A percentile compares a stretch with the other conserved stretches of the same genome.
These are phyloP conservation scores for Guaruba guarouba DNA, from an alignment of 2,113 vertebrate species.

Conservation along the genomic window DNA sequence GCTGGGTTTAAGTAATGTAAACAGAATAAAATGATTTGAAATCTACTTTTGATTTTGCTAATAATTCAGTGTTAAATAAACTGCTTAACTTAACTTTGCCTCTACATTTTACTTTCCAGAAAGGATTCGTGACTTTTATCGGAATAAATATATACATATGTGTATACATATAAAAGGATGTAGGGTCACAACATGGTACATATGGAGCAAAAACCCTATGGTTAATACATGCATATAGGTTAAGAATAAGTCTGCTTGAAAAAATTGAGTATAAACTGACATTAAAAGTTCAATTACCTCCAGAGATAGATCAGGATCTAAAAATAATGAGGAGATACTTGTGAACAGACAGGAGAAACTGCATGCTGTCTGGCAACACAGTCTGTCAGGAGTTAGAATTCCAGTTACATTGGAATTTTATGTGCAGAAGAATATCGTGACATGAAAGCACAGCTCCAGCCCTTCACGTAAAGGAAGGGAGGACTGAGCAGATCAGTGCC, in stretches of 20 bases:
- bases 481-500: neutral
- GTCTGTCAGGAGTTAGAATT: neutral
- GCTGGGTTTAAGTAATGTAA: neutral
- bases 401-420: neutral
- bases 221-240: neutral
- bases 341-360: neutral
- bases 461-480: neutral
- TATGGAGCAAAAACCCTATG: neutral
- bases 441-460: neutral
- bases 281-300: neutral
- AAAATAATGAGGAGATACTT: neutral
- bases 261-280: neutral
- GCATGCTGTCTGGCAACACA: neutral
- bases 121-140: neutral
- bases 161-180: neutral
- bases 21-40: neutral
- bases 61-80: neutral
- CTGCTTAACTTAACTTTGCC: neutral
- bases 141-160: neutral
- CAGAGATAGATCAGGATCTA: neutral
- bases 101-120: neutral
- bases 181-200: rapidly evolving
- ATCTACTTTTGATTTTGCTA: neutral
- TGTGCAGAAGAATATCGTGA: neutral
- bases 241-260: neutral